Conservation (phyloP, 2,797 vertebrate species). For the Arrhamphus sclerolepis region DNA sequence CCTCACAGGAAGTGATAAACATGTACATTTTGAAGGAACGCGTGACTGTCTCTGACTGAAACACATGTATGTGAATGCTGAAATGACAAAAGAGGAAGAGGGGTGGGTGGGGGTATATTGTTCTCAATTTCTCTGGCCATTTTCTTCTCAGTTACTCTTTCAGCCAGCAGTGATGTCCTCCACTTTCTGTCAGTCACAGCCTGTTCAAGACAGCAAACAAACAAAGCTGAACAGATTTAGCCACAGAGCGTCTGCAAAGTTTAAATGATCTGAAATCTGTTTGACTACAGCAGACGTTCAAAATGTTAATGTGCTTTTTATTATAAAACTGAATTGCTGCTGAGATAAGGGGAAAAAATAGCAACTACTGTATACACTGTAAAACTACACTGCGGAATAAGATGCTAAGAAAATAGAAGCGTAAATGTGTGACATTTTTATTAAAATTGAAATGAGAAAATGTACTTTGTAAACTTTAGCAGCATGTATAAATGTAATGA, state of each 20-base stretch:
- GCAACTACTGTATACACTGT: neutral
- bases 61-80: conserved; percentile 9
- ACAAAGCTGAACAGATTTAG: conserved; percentile 19
- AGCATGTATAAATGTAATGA: conserved; percentile 6
- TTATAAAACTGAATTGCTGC: conserved; percentile 7
- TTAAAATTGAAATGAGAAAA: conserved; percentile 1
- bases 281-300: conserved; percentile 10
- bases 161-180: conserved; percentile 11
- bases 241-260: conserved; percentile 5
- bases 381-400: conserved; percentile 11
- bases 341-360: neutral
- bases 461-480: conserved; percentile 9
- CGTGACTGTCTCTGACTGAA: conserved; percentile 6
- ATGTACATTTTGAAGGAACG: conserved; percentile 16
- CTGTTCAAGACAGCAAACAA: conserved; percentile 25
- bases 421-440: conserved; percentile 13
- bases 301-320: conserved; percentile 6
- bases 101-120: neutral
- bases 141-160: conserved; percentile 30
- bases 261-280: neutral
- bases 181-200: conserved; percentile 22
- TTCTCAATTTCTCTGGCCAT: conserved; percentile 19
- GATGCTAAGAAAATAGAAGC: neutral
- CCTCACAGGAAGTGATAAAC: conserved; percentile 15
- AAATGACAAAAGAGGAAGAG: conserved; percentile 8